Percentiles rank a stretch among this genome's conserved stretches.
phyloP scores from a whole-genome alignment of 2,888 invertebrate genomes.

The Bimastos eiseni region DNA sequence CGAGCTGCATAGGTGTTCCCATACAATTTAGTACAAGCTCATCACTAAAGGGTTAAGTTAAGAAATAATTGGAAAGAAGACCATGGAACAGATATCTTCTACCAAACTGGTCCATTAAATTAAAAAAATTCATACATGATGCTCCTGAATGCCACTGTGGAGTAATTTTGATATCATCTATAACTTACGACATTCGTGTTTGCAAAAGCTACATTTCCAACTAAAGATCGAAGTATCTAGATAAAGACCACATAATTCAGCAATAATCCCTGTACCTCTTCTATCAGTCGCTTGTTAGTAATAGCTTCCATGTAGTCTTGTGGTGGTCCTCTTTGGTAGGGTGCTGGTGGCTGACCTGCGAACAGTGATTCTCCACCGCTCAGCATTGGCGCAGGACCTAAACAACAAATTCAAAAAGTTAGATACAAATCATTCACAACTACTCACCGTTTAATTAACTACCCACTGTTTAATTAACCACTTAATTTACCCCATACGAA shows the following conservation, averaged over 20 bases:
- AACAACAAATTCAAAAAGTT: not conserved
- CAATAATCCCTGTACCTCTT: conserved; percentile 54
- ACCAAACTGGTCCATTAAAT: not conserved
- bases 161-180: not conserved
- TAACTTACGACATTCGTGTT: not conserved
- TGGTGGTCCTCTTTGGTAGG: conserved; percentile 59
- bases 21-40: no score
- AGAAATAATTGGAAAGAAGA: not conserved
- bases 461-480: not conserved
- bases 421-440: not conserved
- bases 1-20: no score
- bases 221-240: not conserved
- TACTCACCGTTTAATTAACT: not conserved
- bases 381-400: not conserved
- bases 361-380: not conserved
- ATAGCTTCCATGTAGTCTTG: conserved; percentile 59
- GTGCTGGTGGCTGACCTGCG: conserved; percentile 36
- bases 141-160: not conserved
- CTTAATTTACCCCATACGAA: not conserved
- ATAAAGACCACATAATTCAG: not conserved
- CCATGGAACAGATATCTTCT: not conserved
- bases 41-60: not conserved
- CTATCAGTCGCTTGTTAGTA: conserved; percentile 57
- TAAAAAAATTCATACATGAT: not conserved
- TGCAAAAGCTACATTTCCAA: not conserved